phyloP scores from a whole-genome alignment of 1,140 invertebrate genomes.

The Paralvinella palmiformis region DNA sequence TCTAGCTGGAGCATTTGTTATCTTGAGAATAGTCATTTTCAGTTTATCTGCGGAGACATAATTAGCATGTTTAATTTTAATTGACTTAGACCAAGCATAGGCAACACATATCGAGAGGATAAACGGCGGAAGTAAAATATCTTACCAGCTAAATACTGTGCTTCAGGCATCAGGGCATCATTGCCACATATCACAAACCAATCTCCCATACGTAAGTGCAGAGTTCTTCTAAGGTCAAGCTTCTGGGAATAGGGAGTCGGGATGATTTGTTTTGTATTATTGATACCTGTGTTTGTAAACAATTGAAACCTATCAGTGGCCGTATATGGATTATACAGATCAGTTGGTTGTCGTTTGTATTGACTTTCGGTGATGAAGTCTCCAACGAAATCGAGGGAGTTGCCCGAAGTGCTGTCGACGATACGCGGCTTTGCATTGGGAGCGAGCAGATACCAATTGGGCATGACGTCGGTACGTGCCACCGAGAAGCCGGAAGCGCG shows the following conservation, averaged over 20 bases:
- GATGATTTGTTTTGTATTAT: neutral
- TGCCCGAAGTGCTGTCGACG: neutral
- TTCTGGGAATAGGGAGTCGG: neutral
- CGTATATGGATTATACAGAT: neutral
- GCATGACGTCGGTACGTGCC: no score
- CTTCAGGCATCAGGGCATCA: neutral
- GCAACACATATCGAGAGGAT: no score
- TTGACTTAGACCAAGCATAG: no score
- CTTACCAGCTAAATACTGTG: neutral
- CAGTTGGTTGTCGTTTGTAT: neutral
- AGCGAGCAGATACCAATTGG: no score
- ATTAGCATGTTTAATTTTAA: no score
- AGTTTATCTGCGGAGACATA: no score
- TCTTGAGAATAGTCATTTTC: no score
- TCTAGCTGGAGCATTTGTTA: no score
- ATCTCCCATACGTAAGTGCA: neutral
- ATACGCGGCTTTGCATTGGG: no score
- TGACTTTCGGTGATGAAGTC: neutral
- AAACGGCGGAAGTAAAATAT: no score
- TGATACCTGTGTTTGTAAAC: neutral
- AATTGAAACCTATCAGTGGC: neutral
- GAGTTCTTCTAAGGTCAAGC: neutral
- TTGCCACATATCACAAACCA: neutral
- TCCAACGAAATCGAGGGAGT: constrained; percentile 1
- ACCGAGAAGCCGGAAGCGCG: no score